Conservation (phyloP, 2,113 vertebrate species). For the Athene cunicularia region DNA sequence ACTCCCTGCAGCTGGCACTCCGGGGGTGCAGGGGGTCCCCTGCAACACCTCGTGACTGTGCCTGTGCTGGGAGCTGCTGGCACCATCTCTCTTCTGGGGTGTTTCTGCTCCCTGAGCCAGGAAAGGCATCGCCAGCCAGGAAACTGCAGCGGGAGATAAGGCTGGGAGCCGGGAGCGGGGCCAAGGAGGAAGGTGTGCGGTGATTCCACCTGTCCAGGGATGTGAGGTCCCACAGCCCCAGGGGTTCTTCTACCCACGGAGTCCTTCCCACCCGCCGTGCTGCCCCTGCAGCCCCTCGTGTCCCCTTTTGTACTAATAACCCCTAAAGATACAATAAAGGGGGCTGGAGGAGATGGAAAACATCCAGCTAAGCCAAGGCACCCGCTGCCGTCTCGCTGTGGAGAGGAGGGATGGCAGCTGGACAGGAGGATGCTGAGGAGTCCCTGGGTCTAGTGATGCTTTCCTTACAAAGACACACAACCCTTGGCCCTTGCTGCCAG, state of each 20-base stretch:
- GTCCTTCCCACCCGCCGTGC: neutral
- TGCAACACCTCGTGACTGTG: accelerated
- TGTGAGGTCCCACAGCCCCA: accelerated
- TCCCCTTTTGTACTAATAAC: neutral
- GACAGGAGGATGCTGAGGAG: neutral
- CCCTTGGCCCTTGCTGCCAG: neutral
- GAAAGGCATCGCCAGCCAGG: neutral
- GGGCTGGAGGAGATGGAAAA: neutral
- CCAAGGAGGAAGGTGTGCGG: neutral
- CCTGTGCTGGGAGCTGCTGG: neutral
- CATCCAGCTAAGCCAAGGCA: neutral
- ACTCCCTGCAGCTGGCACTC: neutral
- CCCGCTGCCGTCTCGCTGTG: accelerated
- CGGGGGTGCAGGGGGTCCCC: neutral
- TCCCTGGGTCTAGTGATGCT: neutral
- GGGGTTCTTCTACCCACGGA: neutral
- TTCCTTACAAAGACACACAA: neutral
- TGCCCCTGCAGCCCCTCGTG: accelerated
- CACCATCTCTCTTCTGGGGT: neutral
- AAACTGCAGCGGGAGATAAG: neutral
- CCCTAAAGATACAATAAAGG: neutral
- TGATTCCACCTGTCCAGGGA: neutral
- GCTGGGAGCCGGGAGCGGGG: neutral
- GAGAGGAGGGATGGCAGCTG: accelerated
- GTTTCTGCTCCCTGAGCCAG: neutral